phyloP scores from a whole-genome alignment of 2,113 vertebrate genomes.

The Pachypanchax playfairii region DNA sequence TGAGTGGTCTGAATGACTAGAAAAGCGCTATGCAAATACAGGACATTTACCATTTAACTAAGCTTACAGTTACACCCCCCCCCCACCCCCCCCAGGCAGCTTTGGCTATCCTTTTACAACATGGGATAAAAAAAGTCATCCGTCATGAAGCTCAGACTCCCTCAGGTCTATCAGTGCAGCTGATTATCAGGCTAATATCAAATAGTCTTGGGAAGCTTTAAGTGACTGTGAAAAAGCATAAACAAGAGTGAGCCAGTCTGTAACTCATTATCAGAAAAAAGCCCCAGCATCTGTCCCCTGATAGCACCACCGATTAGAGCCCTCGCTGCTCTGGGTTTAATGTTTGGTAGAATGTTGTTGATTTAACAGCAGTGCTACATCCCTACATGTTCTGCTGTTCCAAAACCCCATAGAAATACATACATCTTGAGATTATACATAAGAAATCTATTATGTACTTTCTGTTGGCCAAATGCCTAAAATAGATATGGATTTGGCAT shows the following conservation, averaged over 20 bases:
- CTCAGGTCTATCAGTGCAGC: slow-evolving; percentile 23
- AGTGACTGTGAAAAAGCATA: slow-evolving; percentile 55
- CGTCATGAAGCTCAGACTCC: slow-evolving; percentile 27
- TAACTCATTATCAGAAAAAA: slow-evolving; percentile 55
- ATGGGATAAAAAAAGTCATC: slow-evolving; percentile 10
- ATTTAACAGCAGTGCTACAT: slow-evolving; percentile 55
- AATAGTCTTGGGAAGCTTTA: slow-evolving; percentile 43
- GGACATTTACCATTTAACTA: too few relatives aligned
- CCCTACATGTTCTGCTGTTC: slow-evolving; percentile 51
- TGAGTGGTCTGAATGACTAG: too few relatives aligned
- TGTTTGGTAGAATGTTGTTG: slow-evolving; percentile 59
- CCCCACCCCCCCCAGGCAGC: neutral
- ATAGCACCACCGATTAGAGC: slow-evolving; percentile 62
- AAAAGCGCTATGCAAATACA: too few relatives aligned
- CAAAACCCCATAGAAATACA: slow-evolving; percentile 58
- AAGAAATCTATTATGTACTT: slow-evolving; percentile 72
- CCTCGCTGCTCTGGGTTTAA: slow-evolving; percentile 48
- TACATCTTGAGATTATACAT: slow-evolving; percentile 70
- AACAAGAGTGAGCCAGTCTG: slow-evolving; percentile 51
- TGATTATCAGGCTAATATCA: slow-evolving; percentile 48
- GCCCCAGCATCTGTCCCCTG: slow-evolving; percentile 57
- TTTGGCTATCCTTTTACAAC: slow-evolving; percentile 8
- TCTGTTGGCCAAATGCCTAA: slow-evolving; percentile 69
- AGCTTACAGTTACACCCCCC: too few relatives aligned
- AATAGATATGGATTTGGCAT: slow-evolving; percentile 70